Evolutionary conservation across 2,113 vertebrate species (phyloP).

Genomic region (Ranitomeya variabilis): DNA sequence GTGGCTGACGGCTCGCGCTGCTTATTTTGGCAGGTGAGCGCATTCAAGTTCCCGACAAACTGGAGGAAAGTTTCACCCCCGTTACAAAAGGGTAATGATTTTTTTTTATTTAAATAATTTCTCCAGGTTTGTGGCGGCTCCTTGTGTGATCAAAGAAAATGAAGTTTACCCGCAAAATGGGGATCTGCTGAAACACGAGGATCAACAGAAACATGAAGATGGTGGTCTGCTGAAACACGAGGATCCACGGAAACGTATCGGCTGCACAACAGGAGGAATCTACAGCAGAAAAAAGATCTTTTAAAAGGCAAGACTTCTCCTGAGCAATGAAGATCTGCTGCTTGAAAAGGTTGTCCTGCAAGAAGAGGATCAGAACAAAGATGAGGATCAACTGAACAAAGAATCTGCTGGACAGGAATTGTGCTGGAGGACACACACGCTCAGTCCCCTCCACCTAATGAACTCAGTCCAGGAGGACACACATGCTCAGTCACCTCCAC

Average conservation of each 20-base stretch:
- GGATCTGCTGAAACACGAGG: neutral
- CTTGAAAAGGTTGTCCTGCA: too few relatives aligned
- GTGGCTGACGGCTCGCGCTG: constrained; percentile 71
- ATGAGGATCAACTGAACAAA: too few relatives aligned
- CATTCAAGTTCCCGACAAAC: constrained; percentile 69
- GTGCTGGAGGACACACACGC: too few relatives aligned
- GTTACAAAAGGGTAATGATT: constrained; percentile 78
- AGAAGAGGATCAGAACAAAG: too few relatives aligned
- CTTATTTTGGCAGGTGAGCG: constrained; percentile 78
- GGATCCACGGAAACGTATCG: neutral
- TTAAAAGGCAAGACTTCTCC: too few relatives aligned
- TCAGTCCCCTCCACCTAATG: too few relatives aligned
- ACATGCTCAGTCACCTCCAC: too few relatives aligned
- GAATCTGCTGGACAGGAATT: too few relatives aligned
- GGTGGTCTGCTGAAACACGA: neutral
- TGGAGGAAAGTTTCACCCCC: constrained; percentile 66
- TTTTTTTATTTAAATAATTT: constrained; percentile 71
- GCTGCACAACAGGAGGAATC: too few relatives aligned
- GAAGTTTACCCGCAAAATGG: constrained; percentile 50
- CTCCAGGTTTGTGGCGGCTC: constrained; percentile 62
- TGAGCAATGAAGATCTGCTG: too few relatives aligned
- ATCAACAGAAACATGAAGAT: neutral
- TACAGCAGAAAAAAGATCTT: too few relatives aligned
- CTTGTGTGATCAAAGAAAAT: constrained; percentile 64
- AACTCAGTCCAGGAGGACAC: too few relatives aligned